phyloP scores from a whole-genome alignment of 2,113 vertebrate genomes.

The Eudyptes chrysolophus region DNA sequence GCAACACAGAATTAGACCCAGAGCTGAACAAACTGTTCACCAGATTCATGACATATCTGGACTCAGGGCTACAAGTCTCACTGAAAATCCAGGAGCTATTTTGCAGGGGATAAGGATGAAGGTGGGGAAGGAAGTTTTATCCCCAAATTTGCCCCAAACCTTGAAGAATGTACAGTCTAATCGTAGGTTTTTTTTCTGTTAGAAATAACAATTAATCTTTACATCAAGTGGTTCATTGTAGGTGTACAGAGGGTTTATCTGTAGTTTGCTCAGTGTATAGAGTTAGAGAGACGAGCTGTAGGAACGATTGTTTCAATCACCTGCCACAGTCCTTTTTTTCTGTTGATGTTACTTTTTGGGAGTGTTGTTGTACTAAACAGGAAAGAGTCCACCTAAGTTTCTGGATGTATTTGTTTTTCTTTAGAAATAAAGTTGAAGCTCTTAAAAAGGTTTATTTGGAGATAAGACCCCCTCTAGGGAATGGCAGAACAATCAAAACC shows the following conservation, averaged over 20 bases:
- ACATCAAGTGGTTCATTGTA: neutral
- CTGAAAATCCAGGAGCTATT: neutral
- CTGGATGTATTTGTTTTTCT: constrained; percentile 22
- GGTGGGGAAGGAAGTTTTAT: neutral
- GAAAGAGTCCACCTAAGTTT: neutral
- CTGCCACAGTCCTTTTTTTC: neutral
- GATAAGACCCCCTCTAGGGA: constrained; percentile 28
- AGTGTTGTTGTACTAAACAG: neutral
- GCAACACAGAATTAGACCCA: neutral
- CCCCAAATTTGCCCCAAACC: neutral
- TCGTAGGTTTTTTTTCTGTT: neutral
- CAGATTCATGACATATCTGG: neutral
- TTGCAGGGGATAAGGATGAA: neutral
- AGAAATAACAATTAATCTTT: neutral
- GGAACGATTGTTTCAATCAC: neutral
- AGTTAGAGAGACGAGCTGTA: neutral
- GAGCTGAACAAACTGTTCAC: neutral
- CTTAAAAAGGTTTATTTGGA: constrained; percentile 12
- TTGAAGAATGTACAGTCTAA: neutral
- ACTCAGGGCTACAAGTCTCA: neutral
- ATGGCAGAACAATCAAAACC: constrained; percentile 26
- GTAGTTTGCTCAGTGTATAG: neutral
- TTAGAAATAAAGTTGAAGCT: neutral
- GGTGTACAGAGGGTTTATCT: neutral
- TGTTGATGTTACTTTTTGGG: neutral